Evolutionary conservation across 2,888 invertebrate genomes (phyloP).

Genomic region (Hirtodrosophila histrioides): DNA sequence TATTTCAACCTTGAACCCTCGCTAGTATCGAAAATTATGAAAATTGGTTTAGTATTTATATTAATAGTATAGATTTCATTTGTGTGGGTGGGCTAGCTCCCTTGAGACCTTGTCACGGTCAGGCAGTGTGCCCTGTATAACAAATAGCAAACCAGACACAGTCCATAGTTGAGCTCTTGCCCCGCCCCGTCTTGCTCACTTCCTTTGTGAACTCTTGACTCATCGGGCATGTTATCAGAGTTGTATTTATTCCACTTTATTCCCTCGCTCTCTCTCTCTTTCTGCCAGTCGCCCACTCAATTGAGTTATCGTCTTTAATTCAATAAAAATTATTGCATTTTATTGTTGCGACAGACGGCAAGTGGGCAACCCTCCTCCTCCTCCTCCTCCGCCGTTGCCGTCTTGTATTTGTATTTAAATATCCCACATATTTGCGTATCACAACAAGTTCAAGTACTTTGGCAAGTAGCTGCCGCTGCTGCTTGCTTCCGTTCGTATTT

Average conservation of each 20-base stretch:
- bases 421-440: slow-evolving; percentile 47
- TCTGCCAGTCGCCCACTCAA: slow-evolving; percentile 59
- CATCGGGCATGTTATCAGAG: slow-evolving; percentile 33
- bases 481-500: slow-evolving; percentile 23
- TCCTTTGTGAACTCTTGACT: slow-evolving; percentile 43
- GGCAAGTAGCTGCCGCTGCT: slow-evolving; percentile 6
- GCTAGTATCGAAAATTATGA: no score
- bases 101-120: slow-evolving; percentile 16
- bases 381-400: neutral
- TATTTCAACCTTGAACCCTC: no score
- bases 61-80: slow-evolving; percentile 7
- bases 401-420: slow-evolving; percentile 20
- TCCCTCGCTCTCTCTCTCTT: neutral
- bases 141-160: slow-evolving; percentile 4
- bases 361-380: slow-evolving; percentile 20
- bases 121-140: neutral
- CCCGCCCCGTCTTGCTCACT: slow-evolving; percentile 17
- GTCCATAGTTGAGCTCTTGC: slow-evolving; percentile 30
- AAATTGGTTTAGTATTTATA: no score
- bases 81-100: slow-evolving; percentile 1
- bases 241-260: slow-evolving; percentile 20
- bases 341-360: slow-evolving; percentile 61
- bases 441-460: slow-evolving; percentile 49
- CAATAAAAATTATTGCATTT: slow-evolving; percentile 67
- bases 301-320: slow-evolving; percentile 74